Evolutionary conservation across 2,888 invertebrate species (phyloP), one percentile per base, ranked within the genome.

Genomic region (Epirrhoe alternata): DNA sequence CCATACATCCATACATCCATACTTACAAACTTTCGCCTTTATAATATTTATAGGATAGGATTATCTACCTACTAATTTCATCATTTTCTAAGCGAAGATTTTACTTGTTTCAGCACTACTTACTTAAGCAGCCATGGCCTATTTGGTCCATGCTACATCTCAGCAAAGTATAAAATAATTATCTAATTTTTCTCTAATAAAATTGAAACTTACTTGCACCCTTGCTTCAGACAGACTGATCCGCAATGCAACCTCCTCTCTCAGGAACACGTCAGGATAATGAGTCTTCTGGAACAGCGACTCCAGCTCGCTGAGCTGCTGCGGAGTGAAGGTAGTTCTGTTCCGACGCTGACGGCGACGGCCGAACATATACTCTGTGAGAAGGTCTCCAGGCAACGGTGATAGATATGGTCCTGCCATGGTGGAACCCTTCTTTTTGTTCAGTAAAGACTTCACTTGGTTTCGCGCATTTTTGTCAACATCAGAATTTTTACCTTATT

Each of bases 281-380:
- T 98, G 98, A 0, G 98, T 98, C 89, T 98, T 97, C 87, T 98
- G 97, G 88, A 98, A 98, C 24, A 98, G 94, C 0, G 97, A 96
- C 86, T 98, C 98, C 79, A 98, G 88, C 82, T 98, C 98, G 82
- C 97, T 97, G 55, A 98, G 93, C 89, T 98, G 98, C 85, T 98
- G 98, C 0, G 98, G 98, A 33, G 98, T 98, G 86, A 98, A 98
- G 0, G 98, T 98, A 7, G 98, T 98, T 38, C 98, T 94, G 88
- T 98, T 98, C 69, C 98, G 94, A 68, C 98, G 94, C 94, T 98
- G 96, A 75, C 98, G 94, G 69, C 98, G 95, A 74, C 98, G 94
- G 8, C 98, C 98, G 84, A 98, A 98, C 97, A 98, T 97, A 80
- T 98, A 98, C 86, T 98, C 98, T 14, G 97, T 97, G 55, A 98